These are phyloP conservation scores for Branchipolynoe longqiensis DNA, from an alignment of 2,888 invertebrate genomes.

Conservation along the genomic window DNA sequence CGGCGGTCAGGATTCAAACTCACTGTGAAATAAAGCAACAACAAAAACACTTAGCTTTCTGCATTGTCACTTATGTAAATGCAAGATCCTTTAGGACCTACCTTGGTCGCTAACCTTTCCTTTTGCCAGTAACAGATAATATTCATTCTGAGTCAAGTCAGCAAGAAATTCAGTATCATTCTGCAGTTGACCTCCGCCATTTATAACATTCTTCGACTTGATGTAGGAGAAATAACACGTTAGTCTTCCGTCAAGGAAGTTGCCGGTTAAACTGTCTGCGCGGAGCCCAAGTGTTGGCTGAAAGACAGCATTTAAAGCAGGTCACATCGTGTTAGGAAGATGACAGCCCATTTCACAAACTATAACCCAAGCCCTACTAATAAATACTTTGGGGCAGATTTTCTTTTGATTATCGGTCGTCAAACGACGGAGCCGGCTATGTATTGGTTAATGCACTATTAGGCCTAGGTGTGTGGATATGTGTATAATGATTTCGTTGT, in stretches of 20 bases:
- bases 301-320: neutral
- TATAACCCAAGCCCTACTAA: no score
- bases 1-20: no score
- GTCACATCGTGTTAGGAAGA: no score
- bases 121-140: conserved; percentile 10
- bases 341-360: no score
- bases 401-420: no score
- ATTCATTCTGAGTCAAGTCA: neutral
- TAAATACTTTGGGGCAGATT: no score
- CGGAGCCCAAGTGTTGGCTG: conserved; percentile 13
- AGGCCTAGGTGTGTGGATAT: no score
- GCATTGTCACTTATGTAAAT: neutral
- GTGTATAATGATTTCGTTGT: no score
- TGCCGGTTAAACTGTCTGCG: neutral
- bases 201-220: neutral
- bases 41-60: no score
- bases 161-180: conserved; percentile 15
- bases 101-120: neutral
- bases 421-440: no score
- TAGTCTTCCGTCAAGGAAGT: neutral
- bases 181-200: neutral
- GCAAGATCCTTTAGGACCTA: neutral
- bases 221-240: conserved; percentile 18
- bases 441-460: no score
- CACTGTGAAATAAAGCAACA: no score